Percentiles rank a stretch among this genome's conserved stretches.
Conservation (phyloP, 2,888 invertebrate genomes). For the Caenorhabditis sulstoni region DNA sequence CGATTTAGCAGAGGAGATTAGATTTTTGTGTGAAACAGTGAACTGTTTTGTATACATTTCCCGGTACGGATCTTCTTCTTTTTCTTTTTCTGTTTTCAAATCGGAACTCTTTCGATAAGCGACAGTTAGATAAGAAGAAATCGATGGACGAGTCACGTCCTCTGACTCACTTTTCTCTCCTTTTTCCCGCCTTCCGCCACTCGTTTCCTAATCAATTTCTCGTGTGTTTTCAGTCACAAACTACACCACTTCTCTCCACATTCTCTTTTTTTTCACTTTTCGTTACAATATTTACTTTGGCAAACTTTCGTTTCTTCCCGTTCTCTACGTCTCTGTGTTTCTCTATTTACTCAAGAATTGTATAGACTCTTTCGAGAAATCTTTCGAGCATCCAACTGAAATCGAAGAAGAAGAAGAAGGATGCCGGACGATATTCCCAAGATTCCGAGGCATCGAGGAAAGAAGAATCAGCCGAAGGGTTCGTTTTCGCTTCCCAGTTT, state of each 20-base stretch:
- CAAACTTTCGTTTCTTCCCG: not conserved
- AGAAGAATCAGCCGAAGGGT: constrained; percentile 65
- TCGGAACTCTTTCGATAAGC: too few species aligned
- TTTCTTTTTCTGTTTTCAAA: too few species aligned
- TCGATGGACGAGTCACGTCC: too few species aligned
- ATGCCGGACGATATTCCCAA: constrained; percentile 70
- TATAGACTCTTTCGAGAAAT: not conserved
- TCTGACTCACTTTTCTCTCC: not conserved
- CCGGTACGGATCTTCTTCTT: too few species aligned
- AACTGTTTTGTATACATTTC: too few species aligned
- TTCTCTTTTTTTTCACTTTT: not conserved
- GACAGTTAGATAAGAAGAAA: too few species aligned
- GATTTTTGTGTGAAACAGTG: too few species aligned
- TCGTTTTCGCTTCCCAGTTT: too few species aligned
- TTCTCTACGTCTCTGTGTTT: constrained; percentile 25
- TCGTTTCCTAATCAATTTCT: constrained; percentile 2
- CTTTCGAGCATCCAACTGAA: too few species aligned
- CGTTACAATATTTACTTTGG: constrained; percentile 21
- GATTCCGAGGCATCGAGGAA: constrained; percentile 61
- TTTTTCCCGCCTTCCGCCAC: not conserved
- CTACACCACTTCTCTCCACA: constrained; percentile 10
- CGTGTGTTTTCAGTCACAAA: constrained; percentile 14
- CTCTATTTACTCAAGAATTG: not conserved
- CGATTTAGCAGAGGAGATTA: too few species aligned
- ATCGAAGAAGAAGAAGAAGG: not conserved